phyloP scores from a whole-genome alignment of 2,888 invertebrate genomes.

The Eupithecia subumbrata region DNA sequence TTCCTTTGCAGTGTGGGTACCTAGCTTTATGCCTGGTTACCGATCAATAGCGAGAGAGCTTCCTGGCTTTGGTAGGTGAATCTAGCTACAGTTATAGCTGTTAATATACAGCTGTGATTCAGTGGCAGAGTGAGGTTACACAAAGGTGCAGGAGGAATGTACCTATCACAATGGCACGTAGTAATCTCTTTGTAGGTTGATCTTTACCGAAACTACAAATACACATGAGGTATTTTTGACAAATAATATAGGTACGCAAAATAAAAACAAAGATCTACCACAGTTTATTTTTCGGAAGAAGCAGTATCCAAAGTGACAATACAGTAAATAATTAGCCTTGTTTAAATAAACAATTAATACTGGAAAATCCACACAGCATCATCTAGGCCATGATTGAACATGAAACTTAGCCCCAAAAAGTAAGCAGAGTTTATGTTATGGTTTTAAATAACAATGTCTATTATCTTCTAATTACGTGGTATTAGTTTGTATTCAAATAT shows the following conservation, averaged over 20 bases:
- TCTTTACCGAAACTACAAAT: neutral
- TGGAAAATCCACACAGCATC: neutral
- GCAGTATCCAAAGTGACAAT: neutral
- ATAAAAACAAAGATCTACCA: neutral
- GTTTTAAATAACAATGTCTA: too few species aligned
- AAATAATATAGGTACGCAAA: neutral
- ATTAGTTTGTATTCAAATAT: neutral
- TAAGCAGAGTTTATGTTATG: neutral
- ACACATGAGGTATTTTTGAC: neutral
- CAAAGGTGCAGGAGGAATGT: neutral
- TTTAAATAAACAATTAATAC: neutral
- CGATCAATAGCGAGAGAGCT: neutral
- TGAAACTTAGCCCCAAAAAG: too few species aligned
- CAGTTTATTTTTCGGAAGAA: neutral
- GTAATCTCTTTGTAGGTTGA: neutral
- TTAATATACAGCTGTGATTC: neutral
- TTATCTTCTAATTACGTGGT: too few species aligned
- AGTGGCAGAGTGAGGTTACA: neutral
- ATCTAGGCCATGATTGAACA: too few species aligned
- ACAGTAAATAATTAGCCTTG: neutral
- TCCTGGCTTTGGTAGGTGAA: neutral
- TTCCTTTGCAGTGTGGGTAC: constrained; percentile 5
- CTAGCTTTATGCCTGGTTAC: neutral
- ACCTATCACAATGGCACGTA: neutral
- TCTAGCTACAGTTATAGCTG: neutral